Conservation (phyloP, 2,113 vertebrate genomes). For the Colistium nudipinnis region DNA sequence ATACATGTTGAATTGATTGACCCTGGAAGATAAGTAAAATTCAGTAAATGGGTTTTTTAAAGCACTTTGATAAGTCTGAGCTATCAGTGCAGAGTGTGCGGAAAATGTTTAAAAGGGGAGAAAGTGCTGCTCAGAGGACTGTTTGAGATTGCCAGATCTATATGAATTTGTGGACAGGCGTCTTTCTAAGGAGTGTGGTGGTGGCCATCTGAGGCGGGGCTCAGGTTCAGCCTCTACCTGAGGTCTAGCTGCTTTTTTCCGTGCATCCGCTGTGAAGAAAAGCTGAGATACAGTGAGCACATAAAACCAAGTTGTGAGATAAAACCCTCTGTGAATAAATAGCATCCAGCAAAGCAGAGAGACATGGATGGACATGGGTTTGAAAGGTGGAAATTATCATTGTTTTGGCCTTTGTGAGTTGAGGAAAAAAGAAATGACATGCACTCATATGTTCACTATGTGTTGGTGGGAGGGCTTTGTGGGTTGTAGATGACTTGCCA, state of each 20-base stretch:
- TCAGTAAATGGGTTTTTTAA: neutral
- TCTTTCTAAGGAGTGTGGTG: neutral
- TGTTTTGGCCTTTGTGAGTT: neutral
- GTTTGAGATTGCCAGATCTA: neutral
- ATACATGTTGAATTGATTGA: neutral
- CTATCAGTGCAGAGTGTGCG: neutral
- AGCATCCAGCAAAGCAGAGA: neutral
- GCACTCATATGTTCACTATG: neutral
- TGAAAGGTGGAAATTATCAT: neutral
- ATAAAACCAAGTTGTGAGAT: too few relatives aligned
- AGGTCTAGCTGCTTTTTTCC: too few relatives aligned
- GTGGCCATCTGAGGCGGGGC: too few relatives aligned
- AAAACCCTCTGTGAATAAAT: too few relatives aligned
- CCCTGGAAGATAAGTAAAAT: neutral
- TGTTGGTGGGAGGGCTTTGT: conserved; percentile 49
- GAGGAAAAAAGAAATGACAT: neutral
- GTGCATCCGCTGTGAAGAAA: too few relatives aligned
- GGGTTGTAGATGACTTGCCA: conserved; percentile 38
- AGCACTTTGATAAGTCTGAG: neutral
- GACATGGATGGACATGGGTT: neutral
- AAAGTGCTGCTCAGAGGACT: neutral
- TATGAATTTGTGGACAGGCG: conserved; percentile 38
- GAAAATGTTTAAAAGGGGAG: neutral
- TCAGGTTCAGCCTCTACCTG: too few relatives aligned
- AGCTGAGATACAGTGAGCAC: too few relatives aligned